Percentiles rank a stretch among this genome's conserved stretches.
Evolutionary conservation across 2,113 vertebrate genomes (phyloP).

Genomic region (Cettia cetti): DNA sequence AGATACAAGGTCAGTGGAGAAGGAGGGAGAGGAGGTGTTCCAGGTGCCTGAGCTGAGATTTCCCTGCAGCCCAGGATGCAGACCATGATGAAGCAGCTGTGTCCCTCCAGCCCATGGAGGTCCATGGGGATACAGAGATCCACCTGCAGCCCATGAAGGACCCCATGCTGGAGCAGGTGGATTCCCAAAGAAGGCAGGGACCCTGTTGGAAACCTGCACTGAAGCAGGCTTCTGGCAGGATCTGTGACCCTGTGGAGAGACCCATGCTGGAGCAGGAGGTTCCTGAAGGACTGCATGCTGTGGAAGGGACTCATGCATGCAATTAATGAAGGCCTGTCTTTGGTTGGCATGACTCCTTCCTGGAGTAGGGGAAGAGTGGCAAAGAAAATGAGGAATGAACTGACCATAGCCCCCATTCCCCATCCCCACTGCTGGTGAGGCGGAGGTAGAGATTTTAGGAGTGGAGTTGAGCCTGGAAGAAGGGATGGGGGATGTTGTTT

Average conservation of each 20-base stretch:
- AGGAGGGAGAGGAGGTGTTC: background rate
- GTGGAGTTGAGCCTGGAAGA: background rate
- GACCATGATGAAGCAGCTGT: background rate
- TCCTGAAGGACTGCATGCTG: background rate
- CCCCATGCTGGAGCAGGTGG: background rate
- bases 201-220: background rate
- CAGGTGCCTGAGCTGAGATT: background rate
- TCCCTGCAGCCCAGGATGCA: background rate
- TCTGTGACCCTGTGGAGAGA: background rate
- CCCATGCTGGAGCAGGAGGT: background rate
- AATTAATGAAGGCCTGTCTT: background rate
- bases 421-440: background rate
- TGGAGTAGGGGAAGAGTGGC: background rate
- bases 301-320: background rate
- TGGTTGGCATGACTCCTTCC: rapidly evolving
- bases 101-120: background rate
- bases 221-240: background rate
- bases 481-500: background rate
- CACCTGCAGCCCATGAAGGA: background rate
- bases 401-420: background rate
- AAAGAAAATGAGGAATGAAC: background rate
- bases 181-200: background rate
- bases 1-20: background rate
- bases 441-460: background rate
- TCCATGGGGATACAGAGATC: background rate